Conservation (phyloP, 2,888 invertebrate species). For the Acanthosepion lycidas region DNA sequence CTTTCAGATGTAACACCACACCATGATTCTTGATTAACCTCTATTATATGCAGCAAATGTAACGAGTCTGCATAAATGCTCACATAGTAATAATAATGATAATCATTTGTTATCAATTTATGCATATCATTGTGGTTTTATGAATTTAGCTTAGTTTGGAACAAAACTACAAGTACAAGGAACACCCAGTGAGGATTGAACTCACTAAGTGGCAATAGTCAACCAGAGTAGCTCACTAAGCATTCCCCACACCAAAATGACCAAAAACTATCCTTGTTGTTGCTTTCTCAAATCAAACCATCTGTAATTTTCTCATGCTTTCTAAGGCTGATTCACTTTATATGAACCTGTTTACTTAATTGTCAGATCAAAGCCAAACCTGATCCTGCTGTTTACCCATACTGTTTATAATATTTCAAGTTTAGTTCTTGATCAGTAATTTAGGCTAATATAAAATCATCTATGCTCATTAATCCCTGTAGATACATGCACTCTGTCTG, state of each 20-base stretch:
- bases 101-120: no score
- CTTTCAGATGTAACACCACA: not conserved
- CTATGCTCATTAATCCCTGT: not conserved
- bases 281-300: constrained; percentile 7
- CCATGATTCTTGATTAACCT: not conserved
- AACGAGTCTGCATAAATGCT: not conserved
- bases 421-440: no score
- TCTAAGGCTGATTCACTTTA: not conserved
- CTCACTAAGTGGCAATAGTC: no score
- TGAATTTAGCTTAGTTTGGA: no score
- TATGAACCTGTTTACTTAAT: not conserved
- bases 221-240: no score
- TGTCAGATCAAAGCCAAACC: not conserved
- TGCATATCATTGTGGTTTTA: no score
- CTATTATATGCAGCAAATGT: not conserved
- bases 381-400: no score
- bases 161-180: no score
- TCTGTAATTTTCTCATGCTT: not conserved
- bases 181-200: no score
- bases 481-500: not conserved
- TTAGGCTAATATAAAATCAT: not conserved
- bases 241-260: no score
- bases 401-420: not conserved
- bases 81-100: no score
- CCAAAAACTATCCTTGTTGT: not conserved